A percentile compares a stretch with the other conserved stretches of the same genome.
These are phyloP conservation scores for Sorex fumeus DNA, from an alignment of 2,113 vertebrate genomes.

Conservation along the genomic window DNA sequence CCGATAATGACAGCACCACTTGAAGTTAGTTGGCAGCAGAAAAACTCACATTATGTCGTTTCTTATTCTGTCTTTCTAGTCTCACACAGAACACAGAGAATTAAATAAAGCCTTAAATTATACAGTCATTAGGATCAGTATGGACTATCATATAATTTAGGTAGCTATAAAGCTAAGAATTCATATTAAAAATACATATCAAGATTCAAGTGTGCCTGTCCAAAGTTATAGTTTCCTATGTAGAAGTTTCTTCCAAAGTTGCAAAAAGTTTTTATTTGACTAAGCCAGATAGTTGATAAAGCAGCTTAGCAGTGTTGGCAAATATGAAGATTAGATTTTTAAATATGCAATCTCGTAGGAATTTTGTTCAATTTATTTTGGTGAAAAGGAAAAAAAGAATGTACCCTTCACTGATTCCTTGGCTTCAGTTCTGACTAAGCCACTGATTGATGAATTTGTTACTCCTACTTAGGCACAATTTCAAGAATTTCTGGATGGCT, in stretches of 20 bases:
- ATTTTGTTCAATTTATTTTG: slow-evolving; percentile 76
- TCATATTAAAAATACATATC: slow-evolving; percentile 47
- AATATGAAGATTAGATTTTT: slow-evolving; percentile 71
- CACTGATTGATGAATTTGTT: slow-evolving; percentile 63
- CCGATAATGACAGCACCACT: slow-evolving; percentile 42
- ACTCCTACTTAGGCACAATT: slow-evolving; percentile 61
- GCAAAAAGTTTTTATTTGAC: slow-evolving; percentile 67
- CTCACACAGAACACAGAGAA: slow-evolving; percentile 53
- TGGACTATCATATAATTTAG: slow-evolving; percentile 52
- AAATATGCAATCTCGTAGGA: slow-evolving; percentile 69
- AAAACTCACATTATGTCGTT: slow-evolving; percentile 31
- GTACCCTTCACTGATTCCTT: slow-evolving; percentile 51
- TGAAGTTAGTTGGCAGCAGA: slow-evolving; percentile 65
- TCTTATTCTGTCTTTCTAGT: slow-evolving; percentile 58
- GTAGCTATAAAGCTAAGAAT: slow-evolving; percentile 36
- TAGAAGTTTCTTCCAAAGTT: slow-evolving; percentile 70
- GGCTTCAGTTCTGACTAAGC: slow-evolving; percentile 57
- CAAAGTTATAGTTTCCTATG: slow-evolving; percentile 52
- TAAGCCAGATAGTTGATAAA: slow-evolving; percentile 63
- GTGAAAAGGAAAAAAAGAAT: slow-evolving; percentile 51
- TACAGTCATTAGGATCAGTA: background rate
- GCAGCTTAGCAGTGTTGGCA: slow-evolving; percentile 74
- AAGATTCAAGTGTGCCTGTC: slow-evolving; percentile 23
- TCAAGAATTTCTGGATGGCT: slow-evolving; percentile 63
- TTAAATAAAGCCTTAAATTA: slow-evolving; percentile 57